Conservation (phyloP, 2,113 vertebrate genomes). For the Antigone vipio region DNA sequence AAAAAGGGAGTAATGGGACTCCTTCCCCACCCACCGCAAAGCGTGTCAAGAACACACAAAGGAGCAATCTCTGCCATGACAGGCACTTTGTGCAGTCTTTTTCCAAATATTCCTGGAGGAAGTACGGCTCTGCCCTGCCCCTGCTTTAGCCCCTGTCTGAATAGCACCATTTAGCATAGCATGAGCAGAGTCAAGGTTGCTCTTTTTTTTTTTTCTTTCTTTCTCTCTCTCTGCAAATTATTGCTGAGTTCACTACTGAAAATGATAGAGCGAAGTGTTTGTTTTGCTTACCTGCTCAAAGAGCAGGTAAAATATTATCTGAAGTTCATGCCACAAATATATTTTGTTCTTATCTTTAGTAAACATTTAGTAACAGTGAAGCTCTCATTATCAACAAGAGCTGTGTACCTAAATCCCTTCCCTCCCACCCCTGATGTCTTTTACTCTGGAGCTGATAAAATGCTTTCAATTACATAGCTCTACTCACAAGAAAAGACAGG, state of each 20-base stretch:
- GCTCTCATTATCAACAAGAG: slow-evolving; percentile 59
- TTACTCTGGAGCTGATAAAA: slow-evolving; percentile 59
- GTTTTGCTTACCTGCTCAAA: slow-evolving; percentile 53
- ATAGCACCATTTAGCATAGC: not conserved
- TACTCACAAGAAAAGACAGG: not conserved
- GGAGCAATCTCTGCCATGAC: not conserved
- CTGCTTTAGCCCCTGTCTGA: not conserved
- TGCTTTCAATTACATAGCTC: slow-evolving; percentile 37
- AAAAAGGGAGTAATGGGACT: not conserved
- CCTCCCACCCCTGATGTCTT: slow-evolving; percentile 30
- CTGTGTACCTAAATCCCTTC: slow-evolving; percentile 44
- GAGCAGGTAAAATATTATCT: slow-evolving; percentile 58
- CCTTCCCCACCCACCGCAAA: not conserved
- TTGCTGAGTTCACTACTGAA: slow-evolving; percentile 17
- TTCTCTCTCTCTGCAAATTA: slow-evolving; percentile 34
- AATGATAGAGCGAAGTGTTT: slow-evolving; percentile 38
- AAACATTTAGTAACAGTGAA: slow-evolving; percentile 66
- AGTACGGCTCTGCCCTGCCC: not conserved
- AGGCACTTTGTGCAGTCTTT: not conserved
- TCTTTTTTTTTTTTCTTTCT: not conserved
- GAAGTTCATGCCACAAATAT: slow-evolving; percentile 67
- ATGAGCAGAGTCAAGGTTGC: slow-evolving; percentile 24
- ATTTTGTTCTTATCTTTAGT: slow-evolving; percentile 65
- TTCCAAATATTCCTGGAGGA: slow-evolving; percentile 5
- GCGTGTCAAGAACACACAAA: not conserved